These are phyloP conservation scores for Copidosoma floridanum DNA, from an alignment of 1,140 invertebrate species.

Conservation along the genomic window DNA sequence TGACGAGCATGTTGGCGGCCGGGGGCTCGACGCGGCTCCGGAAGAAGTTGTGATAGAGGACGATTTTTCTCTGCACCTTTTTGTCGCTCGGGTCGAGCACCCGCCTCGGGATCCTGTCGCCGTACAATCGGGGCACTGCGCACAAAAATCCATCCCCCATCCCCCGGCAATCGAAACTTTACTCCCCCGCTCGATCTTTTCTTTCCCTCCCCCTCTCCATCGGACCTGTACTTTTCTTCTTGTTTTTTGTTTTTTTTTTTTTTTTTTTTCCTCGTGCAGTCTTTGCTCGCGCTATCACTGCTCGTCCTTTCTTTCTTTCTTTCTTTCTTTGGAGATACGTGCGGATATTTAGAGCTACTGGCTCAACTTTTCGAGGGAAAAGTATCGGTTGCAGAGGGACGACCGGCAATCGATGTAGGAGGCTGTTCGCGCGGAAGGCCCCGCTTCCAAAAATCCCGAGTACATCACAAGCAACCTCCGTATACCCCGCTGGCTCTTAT, in stretches of 20 bases:
- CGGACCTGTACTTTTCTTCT: too few species aligned
- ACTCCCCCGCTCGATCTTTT: not conserved
- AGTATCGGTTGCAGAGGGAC: not conserved
- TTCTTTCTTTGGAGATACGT: too few species aligned
- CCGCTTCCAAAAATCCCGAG: conserved; percentile 14
- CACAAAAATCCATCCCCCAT: too few species aligned
- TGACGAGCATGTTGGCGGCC: conserved; percentile 77
- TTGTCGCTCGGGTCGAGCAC: conserved; percentile 60
- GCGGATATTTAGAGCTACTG: not conserved
- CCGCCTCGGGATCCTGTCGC: conserved; percentile 63
- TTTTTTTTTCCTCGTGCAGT: conserved; percentile 5
- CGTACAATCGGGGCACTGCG: conserved; percentile 59
- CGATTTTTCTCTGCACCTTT: conserved; percentile 69
- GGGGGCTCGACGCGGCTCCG: conserved; percentile 69
- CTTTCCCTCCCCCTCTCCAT: not conserved
- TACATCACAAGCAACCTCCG: not conserved
- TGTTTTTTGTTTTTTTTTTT: not conserved
- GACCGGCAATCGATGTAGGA: conserved; percentile 21
- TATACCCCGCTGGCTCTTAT: not conserved
- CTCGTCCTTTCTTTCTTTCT: not conserved
- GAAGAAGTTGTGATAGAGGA: conserved; percentile 76
- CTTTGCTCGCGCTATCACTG: not conserved
- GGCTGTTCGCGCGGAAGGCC: too few species aligned
- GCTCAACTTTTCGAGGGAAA: too few species aligned
- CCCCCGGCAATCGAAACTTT: conserved; percentile 12